Evolutionary conservation across 2,113 vertebrate species (phyloP).

Genomic region (Neopipo cinnamomea): DNA sequence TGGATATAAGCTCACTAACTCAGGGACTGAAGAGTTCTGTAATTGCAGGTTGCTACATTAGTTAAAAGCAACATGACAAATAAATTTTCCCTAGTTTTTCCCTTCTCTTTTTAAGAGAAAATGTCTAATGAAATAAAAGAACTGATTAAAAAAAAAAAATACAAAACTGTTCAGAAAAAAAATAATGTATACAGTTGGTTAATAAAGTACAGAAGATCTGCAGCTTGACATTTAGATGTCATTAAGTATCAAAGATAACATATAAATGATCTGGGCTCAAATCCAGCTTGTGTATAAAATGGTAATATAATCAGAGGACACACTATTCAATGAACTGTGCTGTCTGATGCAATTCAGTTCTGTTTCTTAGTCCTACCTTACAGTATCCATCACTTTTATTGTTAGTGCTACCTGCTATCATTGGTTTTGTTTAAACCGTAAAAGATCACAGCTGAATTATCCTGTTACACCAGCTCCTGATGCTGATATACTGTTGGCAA

Average conservation of each 20-base stretch:
- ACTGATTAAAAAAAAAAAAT: background rate
- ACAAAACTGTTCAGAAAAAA: background rate
- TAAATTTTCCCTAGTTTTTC: background rate
- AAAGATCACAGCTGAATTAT: background rate
- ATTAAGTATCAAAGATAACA: background rate
- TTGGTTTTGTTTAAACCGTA: background rate
- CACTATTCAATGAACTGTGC: background rate
- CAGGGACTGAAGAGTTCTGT: background rate
- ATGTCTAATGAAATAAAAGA: background rate
- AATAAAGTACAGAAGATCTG: background rate
- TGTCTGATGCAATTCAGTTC: background rate
- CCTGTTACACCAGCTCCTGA: background rate
- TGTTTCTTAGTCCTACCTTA: background rate
- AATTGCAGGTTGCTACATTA: background rate
- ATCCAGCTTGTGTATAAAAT: background rate
- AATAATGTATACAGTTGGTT: background rate
- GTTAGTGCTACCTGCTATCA: background rate
- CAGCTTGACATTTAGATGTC: slow-evolving; percentile 1
- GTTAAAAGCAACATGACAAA: background rate
- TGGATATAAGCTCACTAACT: background rate
- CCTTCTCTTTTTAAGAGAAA: background rate
- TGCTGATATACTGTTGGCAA: background rate
- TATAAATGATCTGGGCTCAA: background rate
- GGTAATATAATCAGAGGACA: background rate
- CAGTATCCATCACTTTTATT: background rate